Conservation (phyloP, 2,113 vertebrate genomes). For the Neomonachus schauinslandi region DNA sequence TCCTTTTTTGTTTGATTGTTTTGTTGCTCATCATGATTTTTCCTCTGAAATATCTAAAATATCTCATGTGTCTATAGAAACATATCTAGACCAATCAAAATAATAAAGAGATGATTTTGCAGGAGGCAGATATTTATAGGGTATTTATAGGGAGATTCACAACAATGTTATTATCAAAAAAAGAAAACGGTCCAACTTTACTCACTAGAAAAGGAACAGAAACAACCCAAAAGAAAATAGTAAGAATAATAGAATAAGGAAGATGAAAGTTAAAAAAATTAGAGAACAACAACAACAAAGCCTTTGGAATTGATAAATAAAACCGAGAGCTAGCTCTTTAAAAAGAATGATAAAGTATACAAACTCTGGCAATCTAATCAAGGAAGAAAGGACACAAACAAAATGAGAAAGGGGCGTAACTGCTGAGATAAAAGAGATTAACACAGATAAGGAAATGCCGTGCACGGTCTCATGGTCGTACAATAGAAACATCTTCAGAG, state of each 20-base stretch:
- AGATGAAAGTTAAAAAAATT: conserved; percentile 21
- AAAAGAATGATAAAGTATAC: background rate
- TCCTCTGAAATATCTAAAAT: background rate
- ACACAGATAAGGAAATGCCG: background rate
- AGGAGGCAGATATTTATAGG: background rate
- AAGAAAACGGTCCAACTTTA: background rate
- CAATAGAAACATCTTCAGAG: background rate
- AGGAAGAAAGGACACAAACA: background rate
- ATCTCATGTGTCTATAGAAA: background rate
- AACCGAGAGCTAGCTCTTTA: background rate
- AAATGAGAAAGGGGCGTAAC: background rate
- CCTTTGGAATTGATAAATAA: background rate
- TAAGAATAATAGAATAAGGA: background rate
- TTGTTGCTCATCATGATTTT: background rate
- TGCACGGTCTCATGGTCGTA: fast-evolving
- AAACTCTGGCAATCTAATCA: conserved; percentile 13
- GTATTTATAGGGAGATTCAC: background rate
- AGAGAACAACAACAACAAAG: background rate
- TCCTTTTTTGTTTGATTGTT: background rate
- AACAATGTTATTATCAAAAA: background rate
- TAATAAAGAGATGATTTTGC: background rate
- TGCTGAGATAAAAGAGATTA: background rate
- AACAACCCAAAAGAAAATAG: background rate
- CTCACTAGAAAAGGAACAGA: background rate
- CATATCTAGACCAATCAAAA: background rate